These are phyloP conservation scores for Thyatira batis DNA, from an alignment of 2,888 invertebrate genomes.

Conservation along the genomic window DNA sequence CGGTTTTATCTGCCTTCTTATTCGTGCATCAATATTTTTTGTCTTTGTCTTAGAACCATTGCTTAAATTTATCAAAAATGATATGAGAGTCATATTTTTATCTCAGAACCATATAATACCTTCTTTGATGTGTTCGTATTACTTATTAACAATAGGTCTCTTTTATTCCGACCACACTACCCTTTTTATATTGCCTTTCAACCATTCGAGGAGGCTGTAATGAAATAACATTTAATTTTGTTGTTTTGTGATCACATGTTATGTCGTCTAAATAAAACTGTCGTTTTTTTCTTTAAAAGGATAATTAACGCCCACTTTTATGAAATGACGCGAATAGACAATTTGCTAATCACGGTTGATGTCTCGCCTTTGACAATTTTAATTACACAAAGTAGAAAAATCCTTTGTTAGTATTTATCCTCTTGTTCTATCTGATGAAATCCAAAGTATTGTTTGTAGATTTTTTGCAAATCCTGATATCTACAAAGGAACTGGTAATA, in stretches of 20 bases:
- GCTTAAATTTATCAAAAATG: constrained; percentile 18
- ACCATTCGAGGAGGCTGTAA: background rate
- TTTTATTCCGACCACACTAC: constrained; percentile 27
- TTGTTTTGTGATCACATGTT: background rate
- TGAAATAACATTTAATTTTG: background rate
- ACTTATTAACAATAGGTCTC: constrained; percentile 30
- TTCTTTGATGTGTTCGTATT: constrained; percentile 33
- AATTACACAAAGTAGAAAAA: too few species aligned
- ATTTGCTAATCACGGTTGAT: too few species aligned
- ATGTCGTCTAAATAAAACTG: background rate
- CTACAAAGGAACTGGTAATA: too few species aligned
- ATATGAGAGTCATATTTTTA: constrained; percentile 32
- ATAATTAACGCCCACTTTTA: too few species aligned
- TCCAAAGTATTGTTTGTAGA: too few species aligned
- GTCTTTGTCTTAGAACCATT: background rate
- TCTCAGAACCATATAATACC: constrained; percentile 31
- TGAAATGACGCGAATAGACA: too few species aligned
- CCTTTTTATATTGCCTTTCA: constrained; percentile 19
- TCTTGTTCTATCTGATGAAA: too few species aligned
- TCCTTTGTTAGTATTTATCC: too few species aligned
- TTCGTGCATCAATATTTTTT: background rate
- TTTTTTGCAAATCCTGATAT: background rate
- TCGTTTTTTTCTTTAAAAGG: background rate
- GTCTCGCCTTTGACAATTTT: too few species aligned
- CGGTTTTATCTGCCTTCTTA: background rate